Conservation (phyloP, 2,888 invertebrate genomes). For the Torymus aiolomorphi region DNA sequence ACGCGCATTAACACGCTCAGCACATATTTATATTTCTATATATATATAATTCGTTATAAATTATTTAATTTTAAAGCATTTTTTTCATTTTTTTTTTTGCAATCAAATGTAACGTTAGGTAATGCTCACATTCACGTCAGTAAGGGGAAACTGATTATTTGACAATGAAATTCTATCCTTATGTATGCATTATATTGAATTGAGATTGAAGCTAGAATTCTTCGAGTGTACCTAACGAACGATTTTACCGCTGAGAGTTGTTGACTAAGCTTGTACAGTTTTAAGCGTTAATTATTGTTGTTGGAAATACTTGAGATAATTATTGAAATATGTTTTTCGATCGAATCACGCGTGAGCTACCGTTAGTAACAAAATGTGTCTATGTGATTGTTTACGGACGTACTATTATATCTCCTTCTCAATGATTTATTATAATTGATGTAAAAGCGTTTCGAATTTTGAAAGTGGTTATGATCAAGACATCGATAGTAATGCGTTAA, state of each 20-base stretch:
- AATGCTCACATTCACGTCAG: conserved; percentile 44
- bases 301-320: conserved; percentile 58
- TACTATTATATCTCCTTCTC: conserved; percentile 57
- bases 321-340: conserved; percentile 55
- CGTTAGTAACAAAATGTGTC: conserved; percentile 64
- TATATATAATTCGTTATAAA: conserved; percentile 64
- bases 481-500: conserved; percentile 30
- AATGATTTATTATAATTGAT: conserved; percentile 57
- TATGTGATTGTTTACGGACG: conserved; percentile 61
- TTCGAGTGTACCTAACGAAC: conserved; percentile 68
- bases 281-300: conserved; percentile 72
- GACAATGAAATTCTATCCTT: conserved; percentile 46
- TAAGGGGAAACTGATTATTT: conserved; percentile 25
- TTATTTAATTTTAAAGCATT: conserved; percentile 70
- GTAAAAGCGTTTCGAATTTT: conserved; percentile 33
- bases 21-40: conserved; percentile 56
- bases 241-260: conserved; percentile 72
- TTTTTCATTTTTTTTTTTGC: conserved; percentile 67
- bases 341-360: conserved; percentile 56
- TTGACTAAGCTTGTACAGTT: conserved; percentile 71
- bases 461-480: conserved; percentile 29
- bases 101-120: conserved; percentile 63
- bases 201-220: conserved; percentile 37
- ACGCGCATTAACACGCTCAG: conserved; percentile 59
- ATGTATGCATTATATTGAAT: conserved; percentile 24